Percentiles rank a stretch among this genome's conserved stretches.
phyloP scores from a whole-genome alignment of 1,140 invertebrate genomes.

The Eriosoma lanigerum region DNA sequence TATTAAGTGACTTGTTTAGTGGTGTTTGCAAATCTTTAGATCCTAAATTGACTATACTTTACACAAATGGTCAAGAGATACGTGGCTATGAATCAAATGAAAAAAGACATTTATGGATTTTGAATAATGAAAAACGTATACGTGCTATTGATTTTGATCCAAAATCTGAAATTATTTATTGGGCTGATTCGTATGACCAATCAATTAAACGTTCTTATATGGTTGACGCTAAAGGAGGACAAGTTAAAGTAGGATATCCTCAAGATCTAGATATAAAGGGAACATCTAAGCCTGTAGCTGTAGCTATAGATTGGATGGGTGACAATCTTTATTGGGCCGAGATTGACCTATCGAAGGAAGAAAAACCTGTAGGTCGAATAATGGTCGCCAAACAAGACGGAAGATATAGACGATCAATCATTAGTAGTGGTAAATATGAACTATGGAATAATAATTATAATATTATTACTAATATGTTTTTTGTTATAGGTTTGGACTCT shows the following conservation, averaged over 20 bases:
- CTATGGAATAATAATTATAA: not conserved
- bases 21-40: conserved; percentile 78
- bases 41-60: conserved; percentile 61
- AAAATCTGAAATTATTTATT: conserved; percentile 80
- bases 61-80: conserved; percentile 82
- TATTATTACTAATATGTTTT: not conserved
- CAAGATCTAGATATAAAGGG: conserved; percentile 83
- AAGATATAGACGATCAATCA: conserved; percentile 77
- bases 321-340: conserved; percentile 95
- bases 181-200: conserved; percentile 87
- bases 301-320: conserved; percentile 89
- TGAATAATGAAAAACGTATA: conserved; percentile 80
- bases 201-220: conserved; percentile 90
- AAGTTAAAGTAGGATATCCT: conserved; percentile 79
- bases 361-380: conserved; percentile 72
- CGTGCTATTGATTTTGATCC: conserved; percentile 87
- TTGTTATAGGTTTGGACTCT: conserved; percentile 68
- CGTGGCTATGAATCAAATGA: conserved; percentile 70
- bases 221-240: conserved; percentile 73
- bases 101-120: conserved; percentile 72
- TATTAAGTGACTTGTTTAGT: conserved; percentile 70
- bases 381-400: conserved; percentile 89
- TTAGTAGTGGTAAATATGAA: conserved; percentile 57
- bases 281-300: conserved; percentile 76
- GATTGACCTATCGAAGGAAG: conserved; percentile 69